Conservation (phyloP, 2,888 invertebrate species). For the Drosophila fungiperda region DNA sequence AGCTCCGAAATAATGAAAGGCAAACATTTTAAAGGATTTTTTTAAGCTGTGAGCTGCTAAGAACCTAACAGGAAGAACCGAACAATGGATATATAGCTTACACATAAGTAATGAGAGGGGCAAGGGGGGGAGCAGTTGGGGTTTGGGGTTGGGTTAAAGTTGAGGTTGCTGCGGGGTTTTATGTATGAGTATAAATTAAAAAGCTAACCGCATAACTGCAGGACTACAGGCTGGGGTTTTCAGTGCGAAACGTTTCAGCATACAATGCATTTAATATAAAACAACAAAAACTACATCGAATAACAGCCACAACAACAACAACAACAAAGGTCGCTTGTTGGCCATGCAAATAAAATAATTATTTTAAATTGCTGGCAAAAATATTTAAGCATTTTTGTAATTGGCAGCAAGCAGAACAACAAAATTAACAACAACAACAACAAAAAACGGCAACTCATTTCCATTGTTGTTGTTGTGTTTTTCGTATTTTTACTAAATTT, state of each 20-base stretch:
- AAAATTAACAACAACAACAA: conserved; percentile 19
- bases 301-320: conserved; percentile 3
- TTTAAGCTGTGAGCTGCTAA: conserved; percentile 18
- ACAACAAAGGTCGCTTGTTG: conserved; percentile 14
- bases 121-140: neutral
- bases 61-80: conserved; percentile 2
- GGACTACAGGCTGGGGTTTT: conserved; percentile 4
- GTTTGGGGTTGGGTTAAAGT: neutral
- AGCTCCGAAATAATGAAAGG: conserved; percentile 5
- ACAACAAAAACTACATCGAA: conserved; percentile 28
- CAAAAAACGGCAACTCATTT: conserved; percentile 6
- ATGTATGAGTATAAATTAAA: conserved; percentile 45
- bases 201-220: conserved; percentile 45
- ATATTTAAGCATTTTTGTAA: conserved; percentile 68
- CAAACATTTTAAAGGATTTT: conserved; percentile 6
- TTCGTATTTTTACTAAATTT: conserved; percentile 59
- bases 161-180: neutral
- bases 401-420: conserved; percentile 59
- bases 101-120: neutral
- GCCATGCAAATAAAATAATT: conserved; percentile 60
- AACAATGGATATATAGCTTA: conserved; percentile 25
- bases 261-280: conserved; percentile 32
- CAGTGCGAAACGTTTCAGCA: conserved; percentile 7
- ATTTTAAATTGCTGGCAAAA: conserved; percentile 74
- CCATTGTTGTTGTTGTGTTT: conserved; percentile 37